Base-by-base conservation (phyloP, 2,113 vertebrate genomes). In the Myxocyprinus asiaticus region DNA sequence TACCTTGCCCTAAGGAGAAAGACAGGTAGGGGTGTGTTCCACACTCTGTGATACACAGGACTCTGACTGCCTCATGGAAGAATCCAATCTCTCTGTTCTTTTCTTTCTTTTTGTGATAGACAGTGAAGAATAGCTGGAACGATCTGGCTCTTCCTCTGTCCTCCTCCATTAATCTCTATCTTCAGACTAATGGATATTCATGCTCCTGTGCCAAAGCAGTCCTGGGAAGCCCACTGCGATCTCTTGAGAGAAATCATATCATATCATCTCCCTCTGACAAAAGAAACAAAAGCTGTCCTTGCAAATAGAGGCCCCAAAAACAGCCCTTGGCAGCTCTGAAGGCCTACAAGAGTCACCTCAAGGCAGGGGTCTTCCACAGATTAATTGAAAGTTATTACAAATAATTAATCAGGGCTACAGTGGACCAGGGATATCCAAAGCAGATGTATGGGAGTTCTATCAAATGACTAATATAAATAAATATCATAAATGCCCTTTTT, bases 151-250 rank as follows among this genome's bases (percentile, higher is more conserved):
- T 71, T 89, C 86, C 86, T 83, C 79, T 81, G 82, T 88, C 66
- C 65, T 74, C 70, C 82, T 74, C 88, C 90, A 92, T 92, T 91
- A 86, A 91, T 93, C 91, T 92, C 86, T 87, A 92, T 90, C 87
- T 88, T 72, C 82, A 58, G 56, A 78, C 84, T 90, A 91, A 92
- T 89, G 90, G 88, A 88, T 90, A 91, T 90, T 91, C 90, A 89
- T 91, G 88, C 90, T 86, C 82, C 86, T 56, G 83, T 88, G 88
- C 88, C 89, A 89, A 86, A 87, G 86, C 82, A 88, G 89, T 90
- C 89, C 81, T 65, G 85, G 81, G 88, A 89, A 87, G 82, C 78
- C 76, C 75, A 76, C 45, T 53, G n/a, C 59, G 78, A 70, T 69
- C 89, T 88, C 88, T 81, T 55, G 87, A 87, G 88, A 89, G 85